Base-by-base conservation (phyloP, 2,888 invertebrate species). In the Desoria tigrina region DNA sequence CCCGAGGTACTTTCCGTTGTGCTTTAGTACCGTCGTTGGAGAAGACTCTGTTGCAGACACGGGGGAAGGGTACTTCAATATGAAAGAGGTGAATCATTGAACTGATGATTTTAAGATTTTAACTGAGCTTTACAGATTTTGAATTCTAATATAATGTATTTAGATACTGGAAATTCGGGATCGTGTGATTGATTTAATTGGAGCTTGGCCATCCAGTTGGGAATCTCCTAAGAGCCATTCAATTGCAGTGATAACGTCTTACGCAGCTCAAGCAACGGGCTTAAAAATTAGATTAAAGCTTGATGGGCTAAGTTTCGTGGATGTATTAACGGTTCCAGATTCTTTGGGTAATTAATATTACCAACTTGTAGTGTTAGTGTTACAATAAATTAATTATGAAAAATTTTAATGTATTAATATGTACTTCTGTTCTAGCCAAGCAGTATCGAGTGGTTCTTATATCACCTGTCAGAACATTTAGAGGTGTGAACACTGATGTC, bases 371-470 rank as follows among this genome's bases (percentile, higher is more conserved):
- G 6, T 26, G 24, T 51, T 24, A 14, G 9, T 49, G 39, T 39
- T 39, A 39, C 39, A 39, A 39, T 11, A 39, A 39, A 11, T 9
- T 39, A 39, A 39, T 39, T 39, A 16, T 39, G 39, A 16, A 16
- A 16, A 16, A n/a, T n/a, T n/a, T n/a, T n/a, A n/a, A n/a, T n/a
- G n/a, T n/a, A n/a, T n/a, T n/a, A n/a, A 39, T 11, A 39, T 39
- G 9, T 39, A 39, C 9, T 11, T 45, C 45, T 45, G 14, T 28
- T 78, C 2, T 77, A 84, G 84, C 84, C 16, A 92, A 92, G 78
- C 90, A 91, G 80, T 92, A 90, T 78, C 84, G 90, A 6, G 90
- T 88, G 1, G 87, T 92, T 45, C 87, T 92, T 77, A 81, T 92
- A 65, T 90, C 90, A 42, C 90, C 90, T 0, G 89, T 89, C 1